These are phyloP conservation scores for Helicolenus hilgendorfi DNA, from an alignment of 2,797 vertebrate genomes.

Conservation along the genomic window DNA sequence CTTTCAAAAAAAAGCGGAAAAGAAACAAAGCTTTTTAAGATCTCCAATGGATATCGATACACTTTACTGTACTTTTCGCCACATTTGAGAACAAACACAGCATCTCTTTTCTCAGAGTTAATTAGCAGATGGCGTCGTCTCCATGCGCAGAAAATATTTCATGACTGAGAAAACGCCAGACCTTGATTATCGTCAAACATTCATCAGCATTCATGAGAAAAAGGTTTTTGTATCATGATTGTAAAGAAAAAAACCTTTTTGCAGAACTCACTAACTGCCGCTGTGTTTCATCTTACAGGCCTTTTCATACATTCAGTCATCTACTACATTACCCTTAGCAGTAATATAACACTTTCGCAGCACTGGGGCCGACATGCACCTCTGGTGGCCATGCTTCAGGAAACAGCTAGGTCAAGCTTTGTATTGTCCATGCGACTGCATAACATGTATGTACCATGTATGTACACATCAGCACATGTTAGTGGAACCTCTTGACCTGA, in stretches of 20 bases:
- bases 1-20: neutral
- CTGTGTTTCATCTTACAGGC: neutral
- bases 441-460: constrained; percentile 7
- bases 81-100: neutral
- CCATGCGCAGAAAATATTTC: neutral
- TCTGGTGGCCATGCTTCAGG: constrained; percentile 49
- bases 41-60: neutral
- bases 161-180: neutral
- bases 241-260: neutral
- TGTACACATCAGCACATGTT: constrained; percentile 60
- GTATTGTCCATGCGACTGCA: constrained; percentile 28
- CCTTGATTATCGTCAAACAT: neutral
- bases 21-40: constrained; percentile 5
- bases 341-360: neutral
- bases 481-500: constrained; percentile 67
- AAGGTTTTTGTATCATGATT: neutral
- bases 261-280: neutral
- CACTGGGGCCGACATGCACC: constrained; percentile 1
- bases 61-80: neutral
- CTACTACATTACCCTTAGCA: neutral
- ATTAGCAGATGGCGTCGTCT: neutral
- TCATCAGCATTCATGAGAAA: neutral
- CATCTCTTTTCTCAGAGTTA: neutral
- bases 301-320: neutral
- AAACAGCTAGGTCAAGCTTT: constrained; percentile 63